Conservation (phyloP, 2,888 invertebrate species). For the Sphinx pinastri region DNA sequence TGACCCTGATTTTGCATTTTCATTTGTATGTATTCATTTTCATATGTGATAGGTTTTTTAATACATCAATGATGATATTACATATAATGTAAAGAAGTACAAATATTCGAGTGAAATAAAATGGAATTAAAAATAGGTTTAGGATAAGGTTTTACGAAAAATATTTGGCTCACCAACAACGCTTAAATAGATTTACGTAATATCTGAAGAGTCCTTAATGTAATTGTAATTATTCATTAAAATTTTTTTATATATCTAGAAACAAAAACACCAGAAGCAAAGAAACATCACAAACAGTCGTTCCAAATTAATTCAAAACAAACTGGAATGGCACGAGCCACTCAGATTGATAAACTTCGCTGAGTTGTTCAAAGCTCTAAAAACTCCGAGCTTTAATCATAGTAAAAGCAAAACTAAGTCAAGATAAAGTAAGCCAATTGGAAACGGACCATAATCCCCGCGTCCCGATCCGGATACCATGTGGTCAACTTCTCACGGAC, state of each 20-base stretch:
- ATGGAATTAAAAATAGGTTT: too few relatives aligned
- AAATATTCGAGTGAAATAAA: too few relatives aligned
- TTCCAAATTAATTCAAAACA: slow-evolving; percentile 18
- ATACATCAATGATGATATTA: too few relatives aligned
- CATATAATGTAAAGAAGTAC: too few relatives aligned
- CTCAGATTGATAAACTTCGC: slow-evolving; percentile 16
- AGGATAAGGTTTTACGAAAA: too few relatives aligned
- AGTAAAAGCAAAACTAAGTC: slow-evolving; percentile 35
- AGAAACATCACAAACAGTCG: neutral
- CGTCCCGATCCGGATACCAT: slow-evolving; percentile 28
- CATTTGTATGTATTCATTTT: too few relatives aligned
- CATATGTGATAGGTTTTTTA: too few relatives aligned
- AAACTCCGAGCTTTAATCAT: slow-evolving; percentile 25
- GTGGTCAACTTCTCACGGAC: slow-evolving; percentile 33
- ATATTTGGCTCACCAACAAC: too few relatives aligned
- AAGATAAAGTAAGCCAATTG: slow-evolving; percentile 33
- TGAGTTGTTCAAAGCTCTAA: slow-evolving; percentile 9
- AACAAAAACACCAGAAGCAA: neutral
- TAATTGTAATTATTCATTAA: neutral
- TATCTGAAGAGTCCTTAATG: too few relatives aligned
- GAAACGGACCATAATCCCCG: slow-evolving; percentile 32
- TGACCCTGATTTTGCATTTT: neutral
- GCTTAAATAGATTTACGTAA: too few relatives aligned
- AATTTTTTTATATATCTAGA: neutral
- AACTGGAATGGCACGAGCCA: neutral